Evolutionary conservation across 1,140 invertebrate genomes (phyloP).

Genomic region (Conus betulinus): DNA sequence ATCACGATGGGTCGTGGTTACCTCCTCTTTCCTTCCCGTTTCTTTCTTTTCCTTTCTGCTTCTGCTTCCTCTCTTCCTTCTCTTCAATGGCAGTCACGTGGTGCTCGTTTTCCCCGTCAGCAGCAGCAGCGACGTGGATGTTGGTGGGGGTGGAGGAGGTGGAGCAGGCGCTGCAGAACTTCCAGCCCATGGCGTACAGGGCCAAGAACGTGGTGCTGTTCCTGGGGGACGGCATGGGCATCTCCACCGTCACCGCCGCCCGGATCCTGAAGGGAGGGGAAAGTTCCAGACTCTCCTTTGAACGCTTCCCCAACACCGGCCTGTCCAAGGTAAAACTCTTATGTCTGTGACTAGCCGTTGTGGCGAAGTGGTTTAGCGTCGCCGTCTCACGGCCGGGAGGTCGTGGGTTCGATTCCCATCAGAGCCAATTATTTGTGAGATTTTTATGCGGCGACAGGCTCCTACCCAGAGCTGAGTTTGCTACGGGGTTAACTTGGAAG

Average conservation of each 20-base stretch:
- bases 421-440: too few species aligned
- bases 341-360: not conserved
- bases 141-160: not conserved
- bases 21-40: not conserved
- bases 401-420: too few species aligned
- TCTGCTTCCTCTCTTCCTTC: not conserved
- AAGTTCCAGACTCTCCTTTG: constrained; percentile 83
- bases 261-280: constrained; percentile 86
- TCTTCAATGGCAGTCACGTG: not conserved
- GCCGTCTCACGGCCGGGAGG: too few species aligned
- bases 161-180: constrained; percentile 29
- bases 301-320: constrained; percentile 85
- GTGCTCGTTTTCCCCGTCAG: not conserved
- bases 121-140: not conserved
- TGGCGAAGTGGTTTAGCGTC: too few species aligned
- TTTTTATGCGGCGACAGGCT: too few species aligned
- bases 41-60: not conserved
- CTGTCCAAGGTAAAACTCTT: constrained; percentile 81
- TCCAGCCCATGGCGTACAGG: constrained; percentile 46
- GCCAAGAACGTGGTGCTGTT: constrained; percentile 95
- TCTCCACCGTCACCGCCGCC: constrained; percentile 90
- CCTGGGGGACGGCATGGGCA: constrained; percentile 95
- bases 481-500: too few species aligned
- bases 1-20: too few species aligned
- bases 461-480: too few species aligned